Percentiles rank a stretch among this genome's conserved stretches.
phyloP scores from a whole-genome alignment of 2,797 vertebrate species.

The Platyrinchus mystaceus region DNA sequence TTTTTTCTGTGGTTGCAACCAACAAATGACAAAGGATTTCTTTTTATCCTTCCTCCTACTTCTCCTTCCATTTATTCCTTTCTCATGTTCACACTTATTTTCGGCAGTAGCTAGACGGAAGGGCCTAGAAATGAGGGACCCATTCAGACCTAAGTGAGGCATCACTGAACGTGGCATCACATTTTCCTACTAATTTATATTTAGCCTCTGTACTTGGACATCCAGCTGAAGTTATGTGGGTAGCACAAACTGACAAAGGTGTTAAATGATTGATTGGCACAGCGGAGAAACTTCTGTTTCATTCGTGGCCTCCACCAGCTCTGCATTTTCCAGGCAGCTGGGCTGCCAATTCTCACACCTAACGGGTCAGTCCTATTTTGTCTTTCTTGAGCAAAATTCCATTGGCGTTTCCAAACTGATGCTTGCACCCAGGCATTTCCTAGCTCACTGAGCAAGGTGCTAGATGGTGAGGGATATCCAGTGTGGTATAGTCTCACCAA shows the following conservation, averaged over 20 bases:
- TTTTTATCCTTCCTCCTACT: not conserved
- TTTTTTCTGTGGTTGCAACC: not conserved
- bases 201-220: not conserved
- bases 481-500: not conserved
- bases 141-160: not conserved
- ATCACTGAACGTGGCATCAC: not conserved
- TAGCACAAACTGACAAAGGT: conserved; percentile 37
- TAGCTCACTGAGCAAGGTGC: not conserved
- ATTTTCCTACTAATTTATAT: conserved; percentile 49
- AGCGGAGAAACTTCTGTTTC: not conserved
- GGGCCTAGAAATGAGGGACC: not conserved
- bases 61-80: not conserved
- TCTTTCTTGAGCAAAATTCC: conserved; percentile 68
- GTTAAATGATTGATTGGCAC: conserved; percentile 56
- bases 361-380: conserved; percentile 43
- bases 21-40: not conserved
- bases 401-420: conserved; percentile 55
- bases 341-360: conserved; percentile 76
- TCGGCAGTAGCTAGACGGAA: not conserved
- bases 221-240: not conserved
- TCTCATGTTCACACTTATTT: not conserved
- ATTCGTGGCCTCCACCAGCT: not conserved
- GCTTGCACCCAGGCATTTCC: conserved; percentile 54
- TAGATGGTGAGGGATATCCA: not conserved
- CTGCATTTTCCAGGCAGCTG: conserved; percentile 59